phyloP scores from a whole-genome alignment of 2,113 vertebrate genomes.

The Orycteropus afer region DNA sequence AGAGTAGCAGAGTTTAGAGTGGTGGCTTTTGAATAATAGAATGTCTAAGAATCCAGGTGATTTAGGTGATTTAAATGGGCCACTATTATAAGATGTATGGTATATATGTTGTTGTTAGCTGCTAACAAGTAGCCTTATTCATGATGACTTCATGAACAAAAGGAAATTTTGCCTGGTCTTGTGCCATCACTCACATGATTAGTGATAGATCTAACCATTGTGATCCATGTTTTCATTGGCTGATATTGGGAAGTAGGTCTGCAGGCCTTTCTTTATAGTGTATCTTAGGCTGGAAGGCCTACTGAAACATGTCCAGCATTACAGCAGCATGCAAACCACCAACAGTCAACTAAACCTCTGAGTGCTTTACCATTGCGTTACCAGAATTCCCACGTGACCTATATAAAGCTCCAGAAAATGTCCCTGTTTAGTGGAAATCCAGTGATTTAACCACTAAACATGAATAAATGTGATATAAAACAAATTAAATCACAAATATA shows the following conservation, averaged over 20 bases:
- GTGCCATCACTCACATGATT: no score
- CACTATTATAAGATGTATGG: not conserved
- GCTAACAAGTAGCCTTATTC: not conserved
- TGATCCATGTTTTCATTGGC: not conserved
- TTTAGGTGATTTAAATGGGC: not conserved
- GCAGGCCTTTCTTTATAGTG: not conserved
- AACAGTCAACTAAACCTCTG: no score
- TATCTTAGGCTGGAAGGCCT: not conserved
- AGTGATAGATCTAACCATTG: no score
- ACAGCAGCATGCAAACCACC: not conserved
- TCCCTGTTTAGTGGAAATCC: not conserved
- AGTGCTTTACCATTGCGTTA: not conserved
- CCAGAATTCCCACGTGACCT: not conserved
- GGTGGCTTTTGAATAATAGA: not conserved
- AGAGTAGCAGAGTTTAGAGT: not conserved
- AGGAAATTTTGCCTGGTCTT: not conserved
- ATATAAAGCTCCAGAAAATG: not conserved
- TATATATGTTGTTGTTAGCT: not conserved
- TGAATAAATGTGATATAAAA: not conserved
- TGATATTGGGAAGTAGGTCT: not conserved
- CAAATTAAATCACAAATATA: not conserved
- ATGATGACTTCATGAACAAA: not conserved
- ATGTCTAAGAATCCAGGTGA: not conserved
- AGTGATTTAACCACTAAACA: not conserved
- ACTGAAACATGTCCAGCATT: not conserved